phyloP scores from a whole-genome alignment of 1,140 invertebrate species.

The Cyclargus thomasi region DNA sequence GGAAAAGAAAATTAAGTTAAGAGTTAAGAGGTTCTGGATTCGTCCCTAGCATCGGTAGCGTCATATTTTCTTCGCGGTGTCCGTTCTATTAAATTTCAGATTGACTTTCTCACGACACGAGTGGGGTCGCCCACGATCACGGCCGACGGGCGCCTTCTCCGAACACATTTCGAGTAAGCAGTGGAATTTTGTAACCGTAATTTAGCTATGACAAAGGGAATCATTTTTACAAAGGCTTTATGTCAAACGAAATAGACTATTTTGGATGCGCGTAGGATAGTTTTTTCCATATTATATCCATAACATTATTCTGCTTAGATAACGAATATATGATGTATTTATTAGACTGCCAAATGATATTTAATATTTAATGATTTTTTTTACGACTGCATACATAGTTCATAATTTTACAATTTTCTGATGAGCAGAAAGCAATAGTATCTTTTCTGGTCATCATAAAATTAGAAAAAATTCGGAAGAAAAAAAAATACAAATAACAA shows the following conservation, averaged over 20 bases:
- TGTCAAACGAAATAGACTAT: constrained; percentile 5
- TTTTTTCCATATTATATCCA: not conserved
- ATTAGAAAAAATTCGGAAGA: too few species aligned
- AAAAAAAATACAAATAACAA: too few species aligned
- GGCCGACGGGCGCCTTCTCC: constrained; percentile 39
- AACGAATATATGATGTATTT: not conserved
- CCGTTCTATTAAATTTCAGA: constrained; percentile 35
- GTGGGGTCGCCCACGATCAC: constrained; percentile 44
- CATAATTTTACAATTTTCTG: too few species aligned
- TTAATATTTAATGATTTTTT: too few species aligned
- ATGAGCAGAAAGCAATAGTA: too few species aligned
- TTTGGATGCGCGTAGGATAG: not conserved
- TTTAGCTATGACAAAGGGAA: constrained; percentile 40
- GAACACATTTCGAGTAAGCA: constrained; percentile 59
- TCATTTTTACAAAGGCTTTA: constrained; percentile 10
- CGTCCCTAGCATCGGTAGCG: not conserved
- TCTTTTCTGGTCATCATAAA: too few species aligned
- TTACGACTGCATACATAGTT: too few species aligned
- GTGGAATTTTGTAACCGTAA: constrained; percentile 52
- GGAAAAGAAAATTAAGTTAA: not conserved
- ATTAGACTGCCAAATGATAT: too few species aligned
- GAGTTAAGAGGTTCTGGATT: not conserved
- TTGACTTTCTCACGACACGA: constrained; percentile 61
- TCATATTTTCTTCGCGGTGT: not conserved
- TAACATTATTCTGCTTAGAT: not conserved